Base-by-base conservation (phyloP, 2,888 invertebrate genomes). In the Polyommatus iphigenia region DNA sequence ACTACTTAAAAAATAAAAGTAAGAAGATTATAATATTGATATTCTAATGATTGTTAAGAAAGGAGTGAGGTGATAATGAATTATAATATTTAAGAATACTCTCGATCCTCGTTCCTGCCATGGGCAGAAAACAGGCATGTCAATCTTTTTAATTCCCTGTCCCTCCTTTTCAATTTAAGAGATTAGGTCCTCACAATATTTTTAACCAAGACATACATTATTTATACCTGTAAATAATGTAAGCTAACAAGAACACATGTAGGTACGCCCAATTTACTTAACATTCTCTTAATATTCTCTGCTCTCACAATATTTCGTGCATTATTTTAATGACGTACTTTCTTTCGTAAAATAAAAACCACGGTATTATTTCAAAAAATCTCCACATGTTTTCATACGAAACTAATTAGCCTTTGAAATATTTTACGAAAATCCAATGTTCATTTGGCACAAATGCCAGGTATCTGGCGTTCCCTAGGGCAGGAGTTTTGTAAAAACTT, bases 381-480 rank as follows among this genome's bases (percentile, higher is more conserved):
- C 62, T 24, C 10, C 8, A 62, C 62, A 62, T 62, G 13, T 62
- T 62, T 62, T 62, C 13, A 24, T 24, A 62, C 8, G 29, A 2
- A 67, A 67, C 67, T 67, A 32, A 67, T 67, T 29, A 67, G 20
- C 4, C 67, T 5, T 67, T 15, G 24, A 67, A 67, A 67, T 67
- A 18, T 29, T 29, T 67, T 29, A 67, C 29, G 32, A 20, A 67
- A 67, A 62, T 32, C 6, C 15, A 29, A 67, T 32, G 67, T 67
- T 67, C 67, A 67, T 67, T 67, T 62, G 15, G 59, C 4, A 54
- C 54, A 54, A 54, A 54, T 18, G 54, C 59, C 59, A 59, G 59
- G 59, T 59, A 54, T 3, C 4, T 18, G 54, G 18, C 1, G 5
- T 2, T 18, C 29, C 29, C 29, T 2, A 6, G 67, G 18, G 67